A percentile compares a stretch with the other conserved stretches of the same genome.
phyloP scores from a whole-genome alignment of 2,888 invertebrate species.

The Oxycera nigricornis region DNA sequence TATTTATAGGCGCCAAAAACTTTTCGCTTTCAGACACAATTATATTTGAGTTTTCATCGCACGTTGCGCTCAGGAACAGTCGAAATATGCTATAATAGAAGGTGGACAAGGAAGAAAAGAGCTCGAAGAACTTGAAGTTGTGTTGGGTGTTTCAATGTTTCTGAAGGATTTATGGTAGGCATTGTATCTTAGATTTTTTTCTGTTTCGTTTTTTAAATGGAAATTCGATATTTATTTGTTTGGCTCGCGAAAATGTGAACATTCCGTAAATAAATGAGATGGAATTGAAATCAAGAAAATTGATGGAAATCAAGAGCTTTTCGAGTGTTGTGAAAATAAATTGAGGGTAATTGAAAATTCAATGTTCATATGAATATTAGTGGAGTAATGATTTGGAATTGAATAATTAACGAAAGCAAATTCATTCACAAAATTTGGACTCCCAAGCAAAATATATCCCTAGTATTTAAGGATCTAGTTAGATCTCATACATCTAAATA shows the following conservation, averaged over 20 bases:
- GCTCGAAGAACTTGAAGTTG: neutral
- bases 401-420: too few relatives aligned
- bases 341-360: too few relatives aligned
- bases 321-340: too few relatives aligned
- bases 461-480: too few relatives aligned
- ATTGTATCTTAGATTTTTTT: slow-evolving; percentile 27
- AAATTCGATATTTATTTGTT: slow-evolving; percentile 36
- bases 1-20: slow-evolving; percentile 37
- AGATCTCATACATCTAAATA: too few relatives aligned
- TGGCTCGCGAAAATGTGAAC: slow-evolving; percentile 8
- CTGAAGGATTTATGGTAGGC: slow-evolving; percentile 33
- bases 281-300: slow-evolving; percentile 15
- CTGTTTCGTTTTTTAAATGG: slow-evolving; percentile 34
- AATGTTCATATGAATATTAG: too few relatives aligned
- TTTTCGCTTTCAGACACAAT: slow-evolving; percentile 35
- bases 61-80: slow-evolving; percentile 20
- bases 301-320: neutral
- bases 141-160: slow-evolving; percentile 20
- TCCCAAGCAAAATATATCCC: too few relatives aligned
- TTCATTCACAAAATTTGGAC: too few relatives aligned
- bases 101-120: too few relatives aligned
- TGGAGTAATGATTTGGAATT: too few relatives aligned
- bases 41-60: slow-evolving; percentile 38
- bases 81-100: too few relatives aligned
- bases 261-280: slow-evolving; percentile 24